Evolutionary conservation across 23 tunicate genomes (phyloP), one percentile per base, ranked within the genome.

Genomic region (Halocynthia aurantium): DNA sequence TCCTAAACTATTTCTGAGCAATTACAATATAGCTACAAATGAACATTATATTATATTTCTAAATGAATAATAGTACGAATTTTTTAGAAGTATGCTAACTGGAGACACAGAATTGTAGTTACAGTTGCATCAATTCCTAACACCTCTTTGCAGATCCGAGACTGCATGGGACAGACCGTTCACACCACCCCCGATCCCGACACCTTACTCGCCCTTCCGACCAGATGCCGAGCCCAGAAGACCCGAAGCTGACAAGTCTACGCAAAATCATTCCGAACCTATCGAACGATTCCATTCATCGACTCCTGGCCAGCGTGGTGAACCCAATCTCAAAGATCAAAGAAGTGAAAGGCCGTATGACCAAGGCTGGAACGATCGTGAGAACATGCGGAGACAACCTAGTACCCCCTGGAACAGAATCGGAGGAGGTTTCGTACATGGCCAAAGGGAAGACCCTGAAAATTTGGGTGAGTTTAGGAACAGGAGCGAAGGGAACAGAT

Each of bases 121-220:
- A 4, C 13, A 13, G 17, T 17, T 69, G 44, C 13, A 12, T 13
- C 19, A 20, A 18, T 18, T 21, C 22, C 5, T 22, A n/a, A n/a
- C n/a, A 19, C 71, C 15, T 9, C 54, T 52, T 71, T 75, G 0
- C 66, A 78, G 83, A 78, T 63, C 89, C 89, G 8, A 76, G 83
- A 18, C 13, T 79, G 81, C 44, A 63, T 74, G 78, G 76, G 71
- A 83, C 70, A 57, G 60, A 51, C 51, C 86, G 9, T 52, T 89
- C 88, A 84, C 96, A 8, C 88, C 96, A 9, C 96, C 96, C 50
- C 96, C 96, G 58, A 17, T 61, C 80, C 96, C 96, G 69, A 89
- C 96, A 82, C 51, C 72, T 22, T 49, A 84, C 63, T 62, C 88
- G 70, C 67, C 67, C 75, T 50, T 75, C 85, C 7, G 76, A 81